Evolutionary conservation across 2,113 vertebrate genomes (phyloP), one percentile per base, ranked within the genome.

Genomic region (Microtus oregoni): DNA sequence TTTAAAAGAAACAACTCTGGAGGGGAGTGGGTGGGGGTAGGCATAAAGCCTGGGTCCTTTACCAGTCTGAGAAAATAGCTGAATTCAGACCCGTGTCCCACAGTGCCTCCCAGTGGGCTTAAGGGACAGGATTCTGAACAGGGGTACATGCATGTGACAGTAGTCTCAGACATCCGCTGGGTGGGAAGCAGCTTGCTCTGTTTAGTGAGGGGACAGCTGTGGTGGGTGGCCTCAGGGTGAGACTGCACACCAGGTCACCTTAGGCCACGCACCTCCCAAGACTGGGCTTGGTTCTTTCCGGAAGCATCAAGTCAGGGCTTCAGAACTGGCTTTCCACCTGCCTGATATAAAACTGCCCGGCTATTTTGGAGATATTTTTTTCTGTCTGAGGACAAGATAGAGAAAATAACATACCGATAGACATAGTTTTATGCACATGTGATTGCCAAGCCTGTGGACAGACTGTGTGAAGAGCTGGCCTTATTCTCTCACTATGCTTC

Each of bases 101-200:
- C 89, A 95, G 96, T 63, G 92, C 85, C 96, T 89, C 83, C 96
- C 92, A 94, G 93, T 93, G 89, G 93, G 81, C 55, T 63, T 82
- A 44, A 77, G 86, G 89, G 30, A 75, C 41, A 30, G 38, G 19
- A 38, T 44, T 63, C 86, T 81, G 75, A 76, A 67, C 5, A 67
- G 14, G 1, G 26, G 22, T 22, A 90, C 17, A 63, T 6, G 38
- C 1, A 11, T 50, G 47, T 50, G 32, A 47, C 7, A 9, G 4
- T 50, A 7, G 7, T 61, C 67, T 85, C 35, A 12, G 47, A n/a
- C n/a, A 15, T 12, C 44, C 38, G 4, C 12, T 9, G 81, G 35
- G 7, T 35, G 28, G 82, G 63, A 0, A 68, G 32, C 44, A 61
- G 32, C 7, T 50, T 38, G 20, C 55, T 77, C n/a, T 35, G 5